Percentiles rank a stretch among this genome's conserved stretches.
phyloP scores from a whole-genome alignment of 1,140 invertebrate genomes.

The Cyphomyrmex costatus region DNA sequence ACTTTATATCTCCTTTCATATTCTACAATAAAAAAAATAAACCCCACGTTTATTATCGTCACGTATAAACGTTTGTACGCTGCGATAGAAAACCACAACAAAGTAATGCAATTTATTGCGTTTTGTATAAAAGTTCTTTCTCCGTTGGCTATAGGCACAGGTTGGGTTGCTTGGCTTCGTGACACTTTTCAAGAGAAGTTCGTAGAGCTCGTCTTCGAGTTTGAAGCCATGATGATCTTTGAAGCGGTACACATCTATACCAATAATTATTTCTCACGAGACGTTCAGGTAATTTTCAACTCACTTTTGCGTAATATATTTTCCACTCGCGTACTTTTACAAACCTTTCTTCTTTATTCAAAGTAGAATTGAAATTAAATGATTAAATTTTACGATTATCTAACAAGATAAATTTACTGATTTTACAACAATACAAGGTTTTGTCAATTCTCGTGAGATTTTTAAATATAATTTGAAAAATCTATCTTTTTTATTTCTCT shows the following conservation, averaged over 20 bases:
- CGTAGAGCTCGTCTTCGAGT: constrained; percentile 90
- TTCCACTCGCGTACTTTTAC: background rate
- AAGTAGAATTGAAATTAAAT: constrained; percentile 11
- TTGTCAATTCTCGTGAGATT: background rate
- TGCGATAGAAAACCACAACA: constrained; percentile 2
- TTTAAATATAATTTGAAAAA: constrained; percentile 6
- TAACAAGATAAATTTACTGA: background rate
- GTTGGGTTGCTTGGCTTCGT: constrained; percentile 94
- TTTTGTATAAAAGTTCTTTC: constrained; percentile 46
- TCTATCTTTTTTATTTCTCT: background rate
- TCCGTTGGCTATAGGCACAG: constrained; percentile 88
- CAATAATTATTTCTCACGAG: constrained; percentile 90
- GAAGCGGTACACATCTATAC: constrained; percentile 90
- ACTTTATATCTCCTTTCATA: constrained; percentile 5
- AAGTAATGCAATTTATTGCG: constrained; percentile 18
- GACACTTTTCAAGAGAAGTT: constrained; percentile 87
- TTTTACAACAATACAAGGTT: background rate
- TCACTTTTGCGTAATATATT: background rate
- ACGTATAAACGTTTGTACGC: constrained; percentile 1
- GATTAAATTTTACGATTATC: background rate
- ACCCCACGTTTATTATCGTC: background rate
- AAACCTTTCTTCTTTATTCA: background rate
- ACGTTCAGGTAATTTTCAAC: constrained; percentile 88
- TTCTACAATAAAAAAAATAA: background rate
- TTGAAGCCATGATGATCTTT: constrained; percentile 90